These are phyloP conservation scores for Anadara kagoshimensis DNA, from an alignment of 1,140 invertebrate genomes.

Conservation along the genomic window DNA sequence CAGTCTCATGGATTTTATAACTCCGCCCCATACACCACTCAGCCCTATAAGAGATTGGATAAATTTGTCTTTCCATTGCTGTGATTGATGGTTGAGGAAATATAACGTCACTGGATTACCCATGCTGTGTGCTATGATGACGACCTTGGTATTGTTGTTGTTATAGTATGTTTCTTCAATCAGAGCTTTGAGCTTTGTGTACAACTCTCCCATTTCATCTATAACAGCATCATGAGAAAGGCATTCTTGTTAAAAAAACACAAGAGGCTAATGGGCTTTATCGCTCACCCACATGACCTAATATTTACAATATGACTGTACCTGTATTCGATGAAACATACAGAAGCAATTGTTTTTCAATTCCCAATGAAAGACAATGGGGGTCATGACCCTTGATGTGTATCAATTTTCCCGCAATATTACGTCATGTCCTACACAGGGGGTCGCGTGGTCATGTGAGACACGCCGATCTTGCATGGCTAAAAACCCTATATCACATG, in stretches of 20 bases:
- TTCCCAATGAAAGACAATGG: too few relatives aligned
- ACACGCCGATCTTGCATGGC: too few relatives aligned
- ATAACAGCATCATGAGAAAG: conserved; percentile 61
- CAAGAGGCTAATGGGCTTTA: not conserved
- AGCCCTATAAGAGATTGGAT: conserved; percentile 87
- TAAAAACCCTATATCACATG: too few relatives aligned
- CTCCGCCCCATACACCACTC: conserved; percentile 95
- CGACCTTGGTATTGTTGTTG: conserved; percentile 85
- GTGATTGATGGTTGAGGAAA: conserved; percentile 87
- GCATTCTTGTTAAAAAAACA: not conserved
- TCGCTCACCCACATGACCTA: not conserved
- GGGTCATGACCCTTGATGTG: too few relatives aligned
- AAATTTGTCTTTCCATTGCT: conserved; percentile 94
- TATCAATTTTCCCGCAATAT: too few relatives aligned
- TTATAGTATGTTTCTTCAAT: conserved; percentile 89
- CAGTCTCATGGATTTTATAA: conserved; percentile 93
- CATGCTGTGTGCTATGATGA: conserved; percentile 96
- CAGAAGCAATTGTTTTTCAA: too few relatives aligned
- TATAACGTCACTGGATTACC: conserved; percentile 88
- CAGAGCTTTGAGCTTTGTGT: conserved; percentile 85
- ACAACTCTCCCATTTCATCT: conserved; percentile 94
- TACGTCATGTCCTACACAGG: too few relatives aligned
- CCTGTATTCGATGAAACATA: too few relatives aligned
- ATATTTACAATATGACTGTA: not conserved
- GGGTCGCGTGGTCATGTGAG: too few relatives aligned